Evolutionary conservation across 2,113 vertebrate species (phyloP), one percentile per base, ranked within the genome.

Genomic region (Channa maculata): DNA sequence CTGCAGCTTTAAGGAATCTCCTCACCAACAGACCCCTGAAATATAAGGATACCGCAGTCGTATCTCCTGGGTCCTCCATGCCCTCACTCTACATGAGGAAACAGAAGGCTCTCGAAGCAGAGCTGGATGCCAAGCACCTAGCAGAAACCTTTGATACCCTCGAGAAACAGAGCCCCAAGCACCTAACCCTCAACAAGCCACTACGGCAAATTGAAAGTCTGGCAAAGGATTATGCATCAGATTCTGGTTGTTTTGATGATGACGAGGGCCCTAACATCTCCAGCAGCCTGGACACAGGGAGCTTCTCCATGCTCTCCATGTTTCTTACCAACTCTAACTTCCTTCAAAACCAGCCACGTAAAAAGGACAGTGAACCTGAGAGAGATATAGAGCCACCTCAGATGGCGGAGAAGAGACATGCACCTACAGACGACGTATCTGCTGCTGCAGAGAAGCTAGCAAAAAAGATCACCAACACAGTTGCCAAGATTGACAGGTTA

Each of bases 11-110:
- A 46, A 94, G 97, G 75, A 99, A 99, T 93, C 95, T 99, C 54
- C 95, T 99, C 63, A 95, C 96, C 50, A 96, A 99, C 87, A 93
- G 98, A 13, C 98, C 98, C 0, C 88, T 95, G 43, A 97, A 98
- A 77, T 97, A 98, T 91, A 98, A 97, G 89, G 96, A 97, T 0
- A 36, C 96, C 0, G 91, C 95, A 0, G 96, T 98, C 0, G 81
- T 97, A 3, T 99, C 98, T 0, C 98, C 98, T 0, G 97, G 97
- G 8, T 95, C 97, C 57, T 98, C 96, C 73, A 95, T 95, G 93
- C 98, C 98, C 15, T 98, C 97, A 0, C 95, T 99, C 46, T 97
- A 98, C 53, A 95, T 99, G 94, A 95, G 98, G 67, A 99, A 99
- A 85, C 98, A 99, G 92, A 96, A 96, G 70, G 98, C 98, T 0